Percentiles rank a stretch among this genome's conserved stretches.
Conservation (phyloP, 1,140 invertebrate genomes). For the Sycophila sp. region DNA sequence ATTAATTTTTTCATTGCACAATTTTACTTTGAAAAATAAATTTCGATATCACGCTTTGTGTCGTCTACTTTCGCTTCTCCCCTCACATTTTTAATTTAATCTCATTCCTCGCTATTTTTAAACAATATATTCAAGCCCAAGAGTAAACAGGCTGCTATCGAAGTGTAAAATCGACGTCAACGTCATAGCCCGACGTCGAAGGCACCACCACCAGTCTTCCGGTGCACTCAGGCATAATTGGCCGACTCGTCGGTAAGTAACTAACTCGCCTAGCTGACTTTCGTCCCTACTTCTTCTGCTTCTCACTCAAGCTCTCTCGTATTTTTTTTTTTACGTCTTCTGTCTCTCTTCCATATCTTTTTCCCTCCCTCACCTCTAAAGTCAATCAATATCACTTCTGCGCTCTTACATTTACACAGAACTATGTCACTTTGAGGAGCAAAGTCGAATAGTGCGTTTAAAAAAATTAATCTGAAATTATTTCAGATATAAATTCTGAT, state of each 20-base stretch:
- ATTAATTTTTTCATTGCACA: too few species aligned
- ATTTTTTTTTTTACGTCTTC: neutral
- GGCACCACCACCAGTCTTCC: neutral
- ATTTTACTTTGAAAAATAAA: too few species aligned
- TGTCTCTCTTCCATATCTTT: neutral
- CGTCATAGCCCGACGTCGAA: neutral
- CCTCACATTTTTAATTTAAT: neutral
- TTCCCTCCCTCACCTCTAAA: neutral
- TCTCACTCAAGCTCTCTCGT: neutral
- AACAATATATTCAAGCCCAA: neutral
- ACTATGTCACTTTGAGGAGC: too few species aligned
- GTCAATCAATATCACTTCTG: neutral
- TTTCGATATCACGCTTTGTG: too few species aligned
- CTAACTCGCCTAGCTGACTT: neutral
- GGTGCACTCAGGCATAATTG: conserved; percentile 19
- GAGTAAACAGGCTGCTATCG: neutral
- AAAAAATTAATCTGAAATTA: too few species aligned
- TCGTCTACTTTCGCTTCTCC: neutral
- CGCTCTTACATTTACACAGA: too few species aligned
- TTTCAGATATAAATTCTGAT: too few species aligned
- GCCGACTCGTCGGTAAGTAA: neutral
- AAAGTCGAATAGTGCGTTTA: too few species aligned
- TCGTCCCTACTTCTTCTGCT: neutral
- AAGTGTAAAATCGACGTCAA: neutral
- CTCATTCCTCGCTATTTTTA: neutral